Evolutionary conservation across 2,888 invertebrate species (phyloP), one percentile per base, ranked within the genome.

Genomic region (Archips xylosteana): DNA sequence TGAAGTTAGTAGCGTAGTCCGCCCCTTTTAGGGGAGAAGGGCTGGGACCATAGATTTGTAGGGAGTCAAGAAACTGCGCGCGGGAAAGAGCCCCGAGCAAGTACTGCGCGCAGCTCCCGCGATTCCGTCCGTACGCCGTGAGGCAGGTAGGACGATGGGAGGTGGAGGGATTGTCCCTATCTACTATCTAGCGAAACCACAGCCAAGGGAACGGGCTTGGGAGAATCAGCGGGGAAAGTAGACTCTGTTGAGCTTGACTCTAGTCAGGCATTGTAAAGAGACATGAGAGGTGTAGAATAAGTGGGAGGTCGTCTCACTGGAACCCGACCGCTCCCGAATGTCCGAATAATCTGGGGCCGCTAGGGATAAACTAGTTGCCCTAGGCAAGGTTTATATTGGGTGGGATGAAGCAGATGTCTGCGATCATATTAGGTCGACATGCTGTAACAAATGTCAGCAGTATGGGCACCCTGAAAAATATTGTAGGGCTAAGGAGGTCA

Each of bases 371-470:
- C 54, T 74, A 0, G 65, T 70, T 0, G n/a, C 6, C 0, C 13
- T 61, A 6, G 70, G 66, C 2, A 5, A 34, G 3, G 54, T 71
- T 0, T 75, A 65, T 32, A 12, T 75, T 0, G 75, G 75, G 2
- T 75, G 75, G 65, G 75, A 75, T 39, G 74, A 47, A 39, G 65
- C 57, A 1, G 39, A 59, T 13, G 60, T 74, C 0, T 36, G 34
- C 0, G 76, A 78, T 51, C 71, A 49, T n/a, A 9, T 74, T 0
- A 0, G 49, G 2, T 66, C 70, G 0, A 74, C 76, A 0, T 76
- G 76, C 70, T 78, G 78, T 66, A 12, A 10, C 1, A 74, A 70
- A 47, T 78, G 78, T 39, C 78, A 78, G 62, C 49, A 61, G 10
- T 76, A 73, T 12, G 76, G 77, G 4, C 77, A 78, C 71, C 69